Conservation (phyloP, 1,140 invertebrate genomes). For the Eufriesea mexicana region DNA sequence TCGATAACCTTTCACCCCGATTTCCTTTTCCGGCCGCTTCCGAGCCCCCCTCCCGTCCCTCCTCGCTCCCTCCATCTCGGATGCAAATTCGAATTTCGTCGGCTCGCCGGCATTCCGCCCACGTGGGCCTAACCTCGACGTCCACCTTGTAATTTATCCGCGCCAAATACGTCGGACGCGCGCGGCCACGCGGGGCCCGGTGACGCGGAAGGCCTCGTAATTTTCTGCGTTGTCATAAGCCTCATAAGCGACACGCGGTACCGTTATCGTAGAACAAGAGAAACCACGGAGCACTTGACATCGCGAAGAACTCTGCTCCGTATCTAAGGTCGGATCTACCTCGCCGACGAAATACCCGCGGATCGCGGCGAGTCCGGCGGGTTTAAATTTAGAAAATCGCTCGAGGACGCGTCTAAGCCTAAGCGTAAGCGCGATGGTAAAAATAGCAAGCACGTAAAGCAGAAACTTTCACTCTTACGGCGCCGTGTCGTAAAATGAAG, state of each 20-base stretch:
- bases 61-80: background rate
- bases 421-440: background rate
- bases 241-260: constrained; percentile 38
- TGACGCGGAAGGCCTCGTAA: constrained; percentile 49
- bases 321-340: background rate
- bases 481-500: background rate
- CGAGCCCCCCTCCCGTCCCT: background rate
- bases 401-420: too few relatives aligned
- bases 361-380: too few relatives aligned
- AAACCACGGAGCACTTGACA: background rate
- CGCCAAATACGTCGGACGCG: constrained; percentile 60
- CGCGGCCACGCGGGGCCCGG: constrained; percentile 39
- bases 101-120: constrained; percentile 49
- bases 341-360: too few relatives aligned
- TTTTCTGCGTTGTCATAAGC: constrained; percentile 55
- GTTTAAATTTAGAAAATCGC: too few relatives aligned
- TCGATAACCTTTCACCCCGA: constrained; percentile 21
- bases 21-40: constrained; percentile 16
- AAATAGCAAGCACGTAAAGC: background rate
- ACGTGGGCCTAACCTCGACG: constrained; percentile 55
- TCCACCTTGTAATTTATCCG: constrained; percentile 60
- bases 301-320: background rate
- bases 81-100: constrained; percentile 58
- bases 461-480: background rate
- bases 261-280: constrained; percentile 48